Conservation (phyloP, 1,140 invertebrate genomes). For the Panagrolaimus sp. region DNA sequence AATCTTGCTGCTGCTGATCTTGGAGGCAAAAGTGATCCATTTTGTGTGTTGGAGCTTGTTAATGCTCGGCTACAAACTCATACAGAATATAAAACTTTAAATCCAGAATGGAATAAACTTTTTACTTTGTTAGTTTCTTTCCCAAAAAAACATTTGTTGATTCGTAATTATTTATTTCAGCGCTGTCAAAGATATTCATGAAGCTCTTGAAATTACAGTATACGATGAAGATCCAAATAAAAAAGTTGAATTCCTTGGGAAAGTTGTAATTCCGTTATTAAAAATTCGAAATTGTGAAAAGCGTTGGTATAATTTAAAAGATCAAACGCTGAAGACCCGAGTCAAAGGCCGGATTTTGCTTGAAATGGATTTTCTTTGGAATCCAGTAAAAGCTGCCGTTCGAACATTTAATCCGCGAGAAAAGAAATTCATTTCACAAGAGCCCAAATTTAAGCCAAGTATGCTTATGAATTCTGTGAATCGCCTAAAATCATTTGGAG, state of each 20-base stretch:
- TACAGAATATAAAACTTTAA: constrained; percentile 93
- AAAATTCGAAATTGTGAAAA: constrained; percentile 83
- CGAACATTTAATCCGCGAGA: constrained; percentile 89
- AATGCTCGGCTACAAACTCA: constrained; percentile 91
- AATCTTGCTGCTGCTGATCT: constrained; percentile 82
- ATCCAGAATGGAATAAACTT: constrained; percentile 94
- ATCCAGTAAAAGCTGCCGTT: constrained; percentile 79
- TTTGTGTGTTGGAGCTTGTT: constrained; percentile 88
- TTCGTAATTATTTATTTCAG: constrained; percentile 64
- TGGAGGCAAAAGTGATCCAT: constrained; percentile 82
- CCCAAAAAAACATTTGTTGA: neutral
- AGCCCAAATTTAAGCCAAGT: constrained; percentile 84
- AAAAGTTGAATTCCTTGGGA: constrained; percentile 93
- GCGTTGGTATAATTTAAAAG: constrained; percentile 90
- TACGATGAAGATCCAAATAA: constrained; percentile 97
- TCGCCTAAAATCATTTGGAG: neutral
- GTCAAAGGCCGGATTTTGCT: constrained; percentile 90
- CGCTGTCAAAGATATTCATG: constrained; percentile 93
- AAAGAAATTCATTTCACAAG: constrained; percentile 85
- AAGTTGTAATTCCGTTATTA: constrained; percentile 77
- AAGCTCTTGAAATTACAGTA: constrained; percentile 88
- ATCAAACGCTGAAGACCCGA: constrained; percentile 79
- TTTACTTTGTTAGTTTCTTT: constrained; percentile 81
- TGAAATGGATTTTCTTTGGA: constrained; percentile 86
- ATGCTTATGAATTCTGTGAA: constrained; percentile 26